Conservation (phyloP, 2,113 vertebrate genomes). For the Carlito syrichta region DNA sequence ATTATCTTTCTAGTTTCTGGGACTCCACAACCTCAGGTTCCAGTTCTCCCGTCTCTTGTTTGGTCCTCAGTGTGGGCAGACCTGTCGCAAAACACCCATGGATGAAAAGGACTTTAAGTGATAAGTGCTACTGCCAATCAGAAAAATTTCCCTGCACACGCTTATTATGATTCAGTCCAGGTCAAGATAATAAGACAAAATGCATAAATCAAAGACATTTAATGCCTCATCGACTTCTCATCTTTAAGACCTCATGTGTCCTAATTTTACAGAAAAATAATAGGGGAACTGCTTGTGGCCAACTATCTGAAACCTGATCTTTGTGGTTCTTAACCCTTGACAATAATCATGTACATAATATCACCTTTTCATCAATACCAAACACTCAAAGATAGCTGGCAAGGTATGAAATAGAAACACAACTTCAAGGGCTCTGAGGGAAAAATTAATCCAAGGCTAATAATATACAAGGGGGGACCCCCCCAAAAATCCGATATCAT, state of each 20-base stretch:
- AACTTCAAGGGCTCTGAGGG: neutral
- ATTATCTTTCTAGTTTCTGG: neutral
- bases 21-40: neutral
- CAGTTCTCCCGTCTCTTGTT: neutral
- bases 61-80: no score
- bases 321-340: neutral
- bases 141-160: neutral
- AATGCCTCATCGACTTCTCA: neutral
- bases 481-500: no score
- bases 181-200: constrained; percentile 3
- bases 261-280: neutral
- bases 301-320: neutral
- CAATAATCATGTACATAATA: neutral
- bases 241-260: neutral
- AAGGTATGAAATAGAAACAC: neutral
- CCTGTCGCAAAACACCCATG: neutral
- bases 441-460: neutral
- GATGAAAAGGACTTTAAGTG: neutral
- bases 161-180: neutral
- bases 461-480: no score
- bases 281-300: neutral
- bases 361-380: neutral
- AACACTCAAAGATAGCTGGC: neutral
- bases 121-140: neutral
- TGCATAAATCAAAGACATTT: neutral